Conservation (phyloP, 2,113 vertebrate genomes). For the Saguinus imperator region DNA sequence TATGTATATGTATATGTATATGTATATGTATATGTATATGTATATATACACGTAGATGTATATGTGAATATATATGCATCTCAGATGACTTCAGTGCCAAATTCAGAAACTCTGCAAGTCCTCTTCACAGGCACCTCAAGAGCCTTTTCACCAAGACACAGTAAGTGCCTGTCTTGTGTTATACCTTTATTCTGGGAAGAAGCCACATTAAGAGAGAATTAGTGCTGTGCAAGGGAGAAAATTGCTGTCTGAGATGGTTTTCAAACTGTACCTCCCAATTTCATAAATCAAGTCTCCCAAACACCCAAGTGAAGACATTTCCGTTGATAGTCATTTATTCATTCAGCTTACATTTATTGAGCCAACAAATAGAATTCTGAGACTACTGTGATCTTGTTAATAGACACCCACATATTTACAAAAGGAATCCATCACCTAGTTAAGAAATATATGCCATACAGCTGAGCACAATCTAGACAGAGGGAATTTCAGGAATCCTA, state of each 20-base stretch:
- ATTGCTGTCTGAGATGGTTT: not conserved
- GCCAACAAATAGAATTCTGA: not conserved
- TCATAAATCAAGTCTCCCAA: constrained; percentile 37
- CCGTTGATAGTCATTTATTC: constrained; percentile 1
- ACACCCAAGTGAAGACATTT: not conserved
- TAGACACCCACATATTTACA: not conserved
- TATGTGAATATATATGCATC: not conserved
- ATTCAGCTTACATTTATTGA: not conserved
- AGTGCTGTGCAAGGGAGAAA: not conserved
- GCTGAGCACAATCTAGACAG: not conserved
- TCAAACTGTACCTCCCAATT: not conserved
- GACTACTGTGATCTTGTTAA: not conserved
- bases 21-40: not conserved
- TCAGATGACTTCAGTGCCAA: not conserved
- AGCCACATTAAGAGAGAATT: constrained; percentile 2
- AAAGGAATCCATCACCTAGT: constrained; percentile 15
- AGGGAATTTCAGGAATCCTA: not conserved
- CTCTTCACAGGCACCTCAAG: not conserved
- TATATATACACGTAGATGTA: not conserved
- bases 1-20: not conserved
- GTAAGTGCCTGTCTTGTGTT: not conserved
- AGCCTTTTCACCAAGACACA: not conserved
- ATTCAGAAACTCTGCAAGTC: not conserved
- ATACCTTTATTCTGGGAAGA: constrained; percentile 11
- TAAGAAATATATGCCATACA: not conserved